Conservation (phyloP, 1,140 invertebrate species). For the Globodera rostochiensis region DNA sequence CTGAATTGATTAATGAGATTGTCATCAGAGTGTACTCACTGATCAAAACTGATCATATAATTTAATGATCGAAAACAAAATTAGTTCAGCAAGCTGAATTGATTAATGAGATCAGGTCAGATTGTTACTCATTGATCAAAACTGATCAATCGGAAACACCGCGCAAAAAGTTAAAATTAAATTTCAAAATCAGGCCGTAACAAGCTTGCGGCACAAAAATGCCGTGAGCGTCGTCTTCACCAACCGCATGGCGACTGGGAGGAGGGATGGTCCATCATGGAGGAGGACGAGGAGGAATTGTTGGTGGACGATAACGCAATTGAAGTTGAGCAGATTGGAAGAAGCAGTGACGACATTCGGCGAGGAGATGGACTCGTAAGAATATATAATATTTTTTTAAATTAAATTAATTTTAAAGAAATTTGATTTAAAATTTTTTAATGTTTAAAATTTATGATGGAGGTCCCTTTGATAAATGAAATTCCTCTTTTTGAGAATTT, state of each 20-base stretch:
- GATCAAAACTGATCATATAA: neutral
- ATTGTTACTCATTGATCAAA: neutral
- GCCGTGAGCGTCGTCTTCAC: constrained; percentile 56
- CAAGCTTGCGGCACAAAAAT: constrained; percentile 64
- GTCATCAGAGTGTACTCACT: neutral
- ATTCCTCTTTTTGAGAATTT: neutral
- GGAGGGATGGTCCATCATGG: neutral
- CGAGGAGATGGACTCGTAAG: neutral
- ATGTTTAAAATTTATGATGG: neutral
- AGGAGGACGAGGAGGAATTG: neutral
- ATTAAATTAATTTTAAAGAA: neutral
- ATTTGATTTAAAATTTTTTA: neutral
- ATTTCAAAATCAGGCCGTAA: constrained; percentile 55
- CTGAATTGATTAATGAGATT: too few species aligned
- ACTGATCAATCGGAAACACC: neutral
- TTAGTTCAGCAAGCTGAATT: neutral
- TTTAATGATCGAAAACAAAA: constrained; percentile 23
- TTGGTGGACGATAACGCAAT: neutral
- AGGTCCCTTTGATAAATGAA: neutral
- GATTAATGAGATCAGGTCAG: too few species aligned
- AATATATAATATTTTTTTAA: neutral
- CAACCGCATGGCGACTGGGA: neutral
- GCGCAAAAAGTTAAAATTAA: constrained; percentile 1
- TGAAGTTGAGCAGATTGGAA: constrained; percentile 7
- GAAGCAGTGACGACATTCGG: neutral